These are phyloP conservation scores for Cyphomyrmex costatus DNA, from an alignment of 1,140 invertebrate species.

Conservation along the genomic window DNA sequence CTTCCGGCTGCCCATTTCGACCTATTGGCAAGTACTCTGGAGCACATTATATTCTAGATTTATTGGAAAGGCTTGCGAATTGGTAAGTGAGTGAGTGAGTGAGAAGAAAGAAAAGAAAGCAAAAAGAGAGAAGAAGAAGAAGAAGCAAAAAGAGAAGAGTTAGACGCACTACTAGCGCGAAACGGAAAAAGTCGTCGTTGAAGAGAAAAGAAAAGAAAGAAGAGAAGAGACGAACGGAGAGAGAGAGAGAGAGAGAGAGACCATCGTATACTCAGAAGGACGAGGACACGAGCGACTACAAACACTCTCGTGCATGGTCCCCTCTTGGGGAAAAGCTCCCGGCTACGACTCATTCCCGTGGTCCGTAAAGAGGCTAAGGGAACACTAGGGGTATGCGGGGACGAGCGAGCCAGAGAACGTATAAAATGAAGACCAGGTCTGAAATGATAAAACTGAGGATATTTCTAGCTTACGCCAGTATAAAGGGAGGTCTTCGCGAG, in stretches of 20 bases:
- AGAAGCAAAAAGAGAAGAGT: background rate
- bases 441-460: conserved; percentile 77
- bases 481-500: conserved; percentile 65
- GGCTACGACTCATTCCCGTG: conserved; percentile 73
- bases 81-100: background rate
- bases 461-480: conserved; percentile 72
- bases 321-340: conserved; percentile 68
- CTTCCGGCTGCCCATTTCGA: conserved; percentile 60
- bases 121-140: background rate
- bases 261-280: conserved; percentile 46
- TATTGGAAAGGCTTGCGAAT: conserved; percentile 56
- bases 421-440: conserved; percentile 73
- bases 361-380: conserved; percentile 73
- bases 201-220: background rate
- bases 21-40: conserved; percentile 51
- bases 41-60: conserved; percentile 62
- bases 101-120: background rate
- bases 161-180: conserved; percentile 31
- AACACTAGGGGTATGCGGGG: conserved; percentile 22
- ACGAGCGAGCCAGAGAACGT: conserved; percentile 62
- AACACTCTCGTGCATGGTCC: conserved; percentile 68
- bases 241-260: too few relatives aligned
- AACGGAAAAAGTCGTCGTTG: conserved; percentile 40
- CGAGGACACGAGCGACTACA: conserved; percentile 61
- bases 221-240: background rate